phyloP scores from a whole-genome alignment of 2,113 vertebrate genomes.

The human (Homo sapiens) region GRCh38 chr9:133589501-133590000 shows the following conservation, averaged over 20 bases:
- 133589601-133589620: background rate
- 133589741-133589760: background rate
- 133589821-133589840: background rate
- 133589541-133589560: accelerated
- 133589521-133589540: accelerated
- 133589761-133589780: background rate
- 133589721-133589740: accelerated
- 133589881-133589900: background rate
- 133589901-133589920: accelerated
- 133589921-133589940: accelerated
- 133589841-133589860: background rate
- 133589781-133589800: background rate
- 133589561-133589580: background rate
- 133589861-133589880: accelerated
- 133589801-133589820: background rate
- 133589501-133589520: background rate
- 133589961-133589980: background rate
- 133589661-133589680: background rate
- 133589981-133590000: background rate
- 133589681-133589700: background rate
- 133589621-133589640: background rate
- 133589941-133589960: accelerated
- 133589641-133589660: background rate
- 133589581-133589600: background rate
- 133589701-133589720: too few relatives aligned